Conservation (phyloP, 2,888 invertebrate genomes). For the Drosophila diplacantha region DNA sequence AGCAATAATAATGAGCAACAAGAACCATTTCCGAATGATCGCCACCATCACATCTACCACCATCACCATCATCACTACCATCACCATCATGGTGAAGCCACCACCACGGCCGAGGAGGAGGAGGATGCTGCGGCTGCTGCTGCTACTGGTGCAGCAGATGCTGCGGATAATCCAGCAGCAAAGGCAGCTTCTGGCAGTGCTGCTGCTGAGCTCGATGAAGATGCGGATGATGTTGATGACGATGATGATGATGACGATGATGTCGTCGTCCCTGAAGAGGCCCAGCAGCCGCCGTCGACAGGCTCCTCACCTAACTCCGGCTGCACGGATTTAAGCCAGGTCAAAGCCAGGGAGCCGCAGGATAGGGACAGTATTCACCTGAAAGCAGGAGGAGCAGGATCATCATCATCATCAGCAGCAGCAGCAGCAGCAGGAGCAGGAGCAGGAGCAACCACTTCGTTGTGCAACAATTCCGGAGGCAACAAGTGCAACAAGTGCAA, state of each 20-base stretch:
- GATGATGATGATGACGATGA: not conserved
- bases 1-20: slow-evolving; percentile 38
- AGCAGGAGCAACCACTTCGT: not conserved
- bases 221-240: not conserved
- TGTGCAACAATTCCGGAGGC: slow-evolving; percentile 41
- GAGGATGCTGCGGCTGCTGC: not conserved
- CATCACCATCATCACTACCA: slow-evolving; percentile 62
- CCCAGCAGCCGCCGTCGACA: not conserved
- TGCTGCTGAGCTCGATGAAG: not conserved
- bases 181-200: slow-evolving; percentile 4
- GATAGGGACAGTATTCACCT: slow-evolving; percentile 23
- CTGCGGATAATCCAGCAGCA: slow-evolving; percentile 13
- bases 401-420: slow-evolving; percentile 8
- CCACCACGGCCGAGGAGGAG: not conserved
- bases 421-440: not conserved
- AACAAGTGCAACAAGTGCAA: slow-evolving; percentile 75
- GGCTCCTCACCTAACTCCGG: not conserved
- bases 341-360: slow-evolving; percentile 22
- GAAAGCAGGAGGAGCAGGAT: slow-evolving; percentile 1
- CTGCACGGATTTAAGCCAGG: slow-evolving; percentile 9
- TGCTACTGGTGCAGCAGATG: not conserved
- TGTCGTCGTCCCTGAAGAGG: not conserved
- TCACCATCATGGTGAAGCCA: slow-evolving; percentile 50
- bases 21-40: slow-evolving; percentile 64
- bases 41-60: slow-evolving; percentile 57